A percentile compares a stretch with the other conserved stretches of the same genome.
Conservation (phyloP, 2,888 invertebrate genomes). For the Philaethria dido region DNA sequence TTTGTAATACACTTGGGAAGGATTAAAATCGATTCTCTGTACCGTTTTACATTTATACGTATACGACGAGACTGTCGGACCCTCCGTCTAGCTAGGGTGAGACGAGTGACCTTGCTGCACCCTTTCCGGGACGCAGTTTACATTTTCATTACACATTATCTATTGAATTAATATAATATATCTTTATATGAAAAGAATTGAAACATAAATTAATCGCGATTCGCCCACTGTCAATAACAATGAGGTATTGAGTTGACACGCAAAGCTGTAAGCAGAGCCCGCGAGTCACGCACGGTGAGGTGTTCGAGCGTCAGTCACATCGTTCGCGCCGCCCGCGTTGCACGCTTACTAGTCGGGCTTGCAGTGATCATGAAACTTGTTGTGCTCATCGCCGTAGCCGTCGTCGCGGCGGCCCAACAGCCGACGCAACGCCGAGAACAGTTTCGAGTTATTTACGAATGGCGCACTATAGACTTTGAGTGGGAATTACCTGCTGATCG, state of each 20-base stretch:
- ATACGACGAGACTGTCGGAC: conserved; percentile 53
- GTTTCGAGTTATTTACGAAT: conserved; percentile 89
- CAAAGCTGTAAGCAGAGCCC: conserved; percentile 48
- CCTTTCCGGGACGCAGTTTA: conserved; percentile 44
- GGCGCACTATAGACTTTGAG: conserved; percentile 88
- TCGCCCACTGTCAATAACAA: conserved; percentile 51
- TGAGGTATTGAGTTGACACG: conserved; percentile 56
- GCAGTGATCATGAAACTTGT: conserved; percentile 62
- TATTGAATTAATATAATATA: conserved; percentile 36
- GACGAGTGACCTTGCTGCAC: conserved; percentile 60
- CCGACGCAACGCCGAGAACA: conserved; percentile 73
- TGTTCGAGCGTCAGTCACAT: conserved; percentile 65
- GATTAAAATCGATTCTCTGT: conserved; percentile 54
- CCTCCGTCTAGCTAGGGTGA: conserved; percentile 73
- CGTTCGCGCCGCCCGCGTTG: conserved; percentile 66
- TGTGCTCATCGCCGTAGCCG: conserved; percentile 62
- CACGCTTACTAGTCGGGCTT: conserved; percentile 58
- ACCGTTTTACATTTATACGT: conserved; percentile 47
- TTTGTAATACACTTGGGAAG: conserved; percentile 29
- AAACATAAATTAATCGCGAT: conserved; percentile 40
- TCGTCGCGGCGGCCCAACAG: conserved; percentile 73
- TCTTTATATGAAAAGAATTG: conserved; percentile 30
- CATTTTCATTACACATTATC: conserved; percentile 23
- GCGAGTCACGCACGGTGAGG: conserved; percentile 48
- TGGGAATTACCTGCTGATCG: conserved; percentile 85